Evolutionary conservation across 1,140 invertebrate species (phyloP).

Genomic region (Gerris buenoi): DNA sequence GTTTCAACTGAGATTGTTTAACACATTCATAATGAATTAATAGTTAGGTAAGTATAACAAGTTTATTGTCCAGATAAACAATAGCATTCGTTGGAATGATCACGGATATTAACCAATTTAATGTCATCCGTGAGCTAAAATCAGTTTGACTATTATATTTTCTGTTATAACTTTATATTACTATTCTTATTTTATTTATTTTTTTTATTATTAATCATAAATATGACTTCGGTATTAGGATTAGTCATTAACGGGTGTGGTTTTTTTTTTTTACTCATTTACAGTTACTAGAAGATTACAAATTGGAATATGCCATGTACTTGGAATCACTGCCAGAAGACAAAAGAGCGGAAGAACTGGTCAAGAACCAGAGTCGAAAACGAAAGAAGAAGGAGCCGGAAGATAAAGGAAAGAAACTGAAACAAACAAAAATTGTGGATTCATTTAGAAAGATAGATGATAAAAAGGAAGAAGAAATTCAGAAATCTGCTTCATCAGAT

Average conservation of each 20-base stretch:
- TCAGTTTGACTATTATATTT: too few relatives aligned
- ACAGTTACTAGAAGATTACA: slow-evolving; percentile 30
- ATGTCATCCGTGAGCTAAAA: too few relatives aligned
- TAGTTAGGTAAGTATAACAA: too few relatives aligned
- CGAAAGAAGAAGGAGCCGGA: slow-evolving; percentile 16
- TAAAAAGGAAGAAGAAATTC: not conserved
- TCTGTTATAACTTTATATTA: too few relatives aligned
- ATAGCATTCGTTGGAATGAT: too few relatives aligned
- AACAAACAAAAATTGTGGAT: slow-evolving; percentile 1
- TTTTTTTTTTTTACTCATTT: slow-evolving; percentile 13
- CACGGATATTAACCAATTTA: too few relatives aligned
- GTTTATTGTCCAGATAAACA: too few relatives aligned
- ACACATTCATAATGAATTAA: too few relatives aligned
- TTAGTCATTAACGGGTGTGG: not conserved
- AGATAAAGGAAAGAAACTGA: not conserved
- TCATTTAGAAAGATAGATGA: not conserved
- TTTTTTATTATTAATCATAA: not conserved
- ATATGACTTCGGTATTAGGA: not conserved
- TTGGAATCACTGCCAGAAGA: slow-evolving; percentile 33
- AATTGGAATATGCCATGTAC: slow-evolving; percentile 32
- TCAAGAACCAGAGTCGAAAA: slow-evolving; percentile 26
- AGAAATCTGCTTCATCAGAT: not conserved
- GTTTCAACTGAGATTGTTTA: too few relatives aligned
- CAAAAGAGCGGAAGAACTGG: slow-evolving; percentile 30
- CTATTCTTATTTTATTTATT: too few relatives aligned